Evolutionary conservation across 2,888 invertebrate genomes (phyloP).

Genomic region (Minunthozetes semirufus): DNA sequence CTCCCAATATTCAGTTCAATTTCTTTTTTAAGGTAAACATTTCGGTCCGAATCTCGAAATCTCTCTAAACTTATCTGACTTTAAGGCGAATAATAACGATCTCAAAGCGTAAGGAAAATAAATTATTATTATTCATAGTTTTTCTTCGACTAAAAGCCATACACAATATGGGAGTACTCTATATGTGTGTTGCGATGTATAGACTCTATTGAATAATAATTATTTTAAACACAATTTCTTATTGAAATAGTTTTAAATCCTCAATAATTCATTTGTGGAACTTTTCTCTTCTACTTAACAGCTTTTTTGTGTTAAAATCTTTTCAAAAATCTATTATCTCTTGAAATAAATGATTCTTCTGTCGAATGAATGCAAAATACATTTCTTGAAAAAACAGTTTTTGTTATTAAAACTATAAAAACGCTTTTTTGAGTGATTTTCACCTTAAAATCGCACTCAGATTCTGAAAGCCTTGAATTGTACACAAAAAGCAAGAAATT

Average conservation of each 20-base stretch:
- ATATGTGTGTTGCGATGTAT: not conserved
- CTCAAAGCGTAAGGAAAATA: not conserved
- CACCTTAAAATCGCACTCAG: too few relatives aligned
- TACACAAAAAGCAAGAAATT: too few relatives aligned
- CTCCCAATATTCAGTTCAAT: not conserved
- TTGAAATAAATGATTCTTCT: not conserved
- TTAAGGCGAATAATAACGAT: conserved; percentile 1
- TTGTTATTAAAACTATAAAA: too few relatives aligned
- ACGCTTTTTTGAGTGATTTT: too few relatives aligned
- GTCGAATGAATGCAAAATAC: too few relatives aligned
- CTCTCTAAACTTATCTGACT: not conserved
- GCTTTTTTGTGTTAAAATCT: not conserved
- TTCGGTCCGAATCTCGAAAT: not conserved
- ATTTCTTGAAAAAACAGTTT: too few relatives aligned
- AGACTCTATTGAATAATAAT: conserved; percentile 3
- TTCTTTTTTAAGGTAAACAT: not conserved
- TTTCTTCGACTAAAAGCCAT: not conserved
- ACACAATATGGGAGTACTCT: conserved; percentile 5
- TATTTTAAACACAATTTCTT: not conserved
- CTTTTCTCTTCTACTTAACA: not conserved
- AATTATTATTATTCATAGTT: conserved; percentile 7
- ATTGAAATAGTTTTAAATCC: not conserved
- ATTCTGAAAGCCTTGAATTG: too few relatives aligned
- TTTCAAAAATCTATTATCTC: not conserved
- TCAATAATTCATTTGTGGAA: not conserved